phyloP scores from a whole-genome alignment of 2,888 invertebrate species.

The Aspidapion aeneum region DNA sequence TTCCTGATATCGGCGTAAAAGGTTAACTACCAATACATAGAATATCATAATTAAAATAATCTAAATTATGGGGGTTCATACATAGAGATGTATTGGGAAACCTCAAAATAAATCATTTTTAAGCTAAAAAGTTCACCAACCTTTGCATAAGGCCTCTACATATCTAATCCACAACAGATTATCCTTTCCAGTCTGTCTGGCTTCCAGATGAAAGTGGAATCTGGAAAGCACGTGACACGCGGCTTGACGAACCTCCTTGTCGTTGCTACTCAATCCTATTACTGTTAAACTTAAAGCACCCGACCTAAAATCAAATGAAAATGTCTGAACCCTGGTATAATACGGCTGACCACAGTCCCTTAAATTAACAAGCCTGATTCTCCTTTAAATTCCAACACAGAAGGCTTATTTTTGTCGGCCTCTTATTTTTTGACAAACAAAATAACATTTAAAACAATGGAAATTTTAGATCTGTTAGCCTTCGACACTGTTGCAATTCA shows the following conservation, averaged over 20 bases:
- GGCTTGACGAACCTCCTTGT: conserved; percentile 63
- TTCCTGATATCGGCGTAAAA: too few relatives aligned
- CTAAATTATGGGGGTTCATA: too few relatives aligned
- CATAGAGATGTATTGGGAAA: too few relatives aligned
- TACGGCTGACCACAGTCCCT: background rate
- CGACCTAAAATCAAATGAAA: conserved; percentile 13
- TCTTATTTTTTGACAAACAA: too few relatives aligned
- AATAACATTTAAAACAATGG: too few relatives aligned
- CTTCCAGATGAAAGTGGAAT: conserved; percentile 72
- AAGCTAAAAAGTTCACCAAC: conserved; percentile 45
- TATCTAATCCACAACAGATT: conserved; percentile 65
- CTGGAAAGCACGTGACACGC: conserved; percentile 72
- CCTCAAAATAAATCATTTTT: too few relatives aligned
- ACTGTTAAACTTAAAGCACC: conserved; percentile 67
- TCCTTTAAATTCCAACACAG: background rate
- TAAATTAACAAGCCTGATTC: too few relatives aligned
- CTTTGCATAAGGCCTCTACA: conserved; percentile 63
- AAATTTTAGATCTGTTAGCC: too few relatives aligned
- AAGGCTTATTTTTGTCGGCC: background rate
- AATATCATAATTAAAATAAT: too few relatives aligned
- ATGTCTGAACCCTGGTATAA: background rate
- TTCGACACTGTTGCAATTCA: too few relatives aligned
- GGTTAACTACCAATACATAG: too few relatives aligned
- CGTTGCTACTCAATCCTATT: conserved; percentile 65
- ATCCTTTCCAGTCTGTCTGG: conserved; percentile 60